Base-by-base conservation (phyloP, 1,140 invertebrate genomes). In the Belonocnema kinseyi region DNA sequence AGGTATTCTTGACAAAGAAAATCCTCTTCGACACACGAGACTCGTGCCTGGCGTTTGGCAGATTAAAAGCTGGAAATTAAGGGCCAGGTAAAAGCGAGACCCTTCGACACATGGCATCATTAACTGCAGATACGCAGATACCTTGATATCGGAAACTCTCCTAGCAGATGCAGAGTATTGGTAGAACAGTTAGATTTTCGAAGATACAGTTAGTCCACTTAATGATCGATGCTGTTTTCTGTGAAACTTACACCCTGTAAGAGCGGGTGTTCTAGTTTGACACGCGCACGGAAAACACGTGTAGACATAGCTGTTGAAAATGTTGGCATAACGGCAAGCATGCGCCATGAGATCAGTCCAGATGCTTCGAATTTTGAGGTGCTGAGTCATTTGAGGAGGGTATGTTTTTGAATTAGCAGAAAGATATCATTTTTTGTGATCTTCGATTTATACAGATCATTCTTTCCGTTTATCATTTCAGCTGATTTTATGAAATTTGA, bases 41-140 rank as follows among this genome's bases (percentile, higher is more conserved):
- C 52, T 53, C 52, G 52, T 53, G n/a, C 52, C 14, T 17, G n/a
- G 52, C n/a, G n/a, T 3, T 53, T 53, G 52, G 10, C 40, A 46
- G 40, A 8, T 46, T 46, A 46, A 11, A 46, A 46, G 40, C 40
- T 46, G 16, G 0, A 85, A 85, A 82, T 83, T 80, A 80, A 80
- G 71, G 75, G 21, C 52, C 83, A 83, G 84, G 83, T 85, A 85
- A 84, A 80, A 72, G 76, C 74, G 75, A 82, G 77, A 77, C 71
- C 76, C 79, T 80, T 76, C 81, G 83, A 84, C 85, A 85, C 85
- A 82, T 84, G 85, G 85, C 74, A 72, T 82, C 77, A 85, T 85
- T 82, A 86, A 74, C 73, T 46, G 77, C 77, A 53, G 72, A 78
- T 73, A 73, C 11, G 56, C 56, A 70, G 71, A 17, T 54, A 79